Base-by-base conservation (phyloP, 2,113 vertebrate genomes). In the Desmodus rotundus region DNA sequence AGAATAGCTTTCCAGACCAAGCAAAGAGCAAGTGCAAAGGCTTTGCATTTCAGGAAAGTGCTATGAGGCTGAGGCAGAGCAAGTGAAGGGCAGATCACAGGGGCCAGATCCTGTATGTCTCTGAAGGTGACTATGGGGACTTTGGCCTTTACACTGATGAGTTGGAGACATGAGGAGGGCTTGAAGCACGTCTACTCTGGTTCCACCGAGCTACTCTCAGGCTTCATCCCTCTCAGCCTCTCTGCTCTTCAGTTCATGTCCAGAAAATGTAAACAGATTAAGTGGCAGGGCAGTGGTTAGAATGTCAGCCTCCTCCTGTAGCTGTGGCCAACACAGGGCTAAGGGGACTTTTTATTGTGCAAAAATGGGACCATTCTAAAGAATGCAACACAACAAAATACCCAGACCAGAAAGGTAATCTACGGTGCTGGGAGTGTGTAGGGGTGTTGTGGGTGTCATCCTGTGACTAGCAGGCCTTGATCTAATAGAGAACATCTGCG, bases 371-470 rank as follows among this genome's bases (percentile, higher is more conserved):
- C 33, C n/a, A 58, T n/a, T 54, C 36, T 86, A 80, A 81, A 31
- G n/a, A 90, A 82, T 45, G 56, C 20, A 65, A 31, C 4, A 15
- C 47, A 83, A 11, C 41, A 74, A 38, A 87, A n/a, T 4, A 58
- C 63, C 31, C 33, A 56, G 20, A 26, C 20, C 28, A 20, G 28
- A 61, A 67, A 52, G 43, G n/a, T 58, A 17, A 45, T 19, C 22
- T 1, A 0, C 8, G 10, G 41, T 8, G 1, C 67, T 87, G n/a
- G n/a, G 9, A 12, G 2, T n/a, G 20, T 4, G 31, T 14, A 26
- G 36, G 7, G 74, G 14, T 20, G n/a, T 5, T 56, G 68, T 38
- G 20, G 38, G 31, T 52, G 9, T 81, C 26, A 5, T 38, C 47
- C 12, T 38, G 65, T 24, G 28, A 28, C 11, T 54, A 47, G 24